phyloP scores from a whole-genome alignment of 1,140 invertebrate species.

The Prorops nasuta region DNA sequence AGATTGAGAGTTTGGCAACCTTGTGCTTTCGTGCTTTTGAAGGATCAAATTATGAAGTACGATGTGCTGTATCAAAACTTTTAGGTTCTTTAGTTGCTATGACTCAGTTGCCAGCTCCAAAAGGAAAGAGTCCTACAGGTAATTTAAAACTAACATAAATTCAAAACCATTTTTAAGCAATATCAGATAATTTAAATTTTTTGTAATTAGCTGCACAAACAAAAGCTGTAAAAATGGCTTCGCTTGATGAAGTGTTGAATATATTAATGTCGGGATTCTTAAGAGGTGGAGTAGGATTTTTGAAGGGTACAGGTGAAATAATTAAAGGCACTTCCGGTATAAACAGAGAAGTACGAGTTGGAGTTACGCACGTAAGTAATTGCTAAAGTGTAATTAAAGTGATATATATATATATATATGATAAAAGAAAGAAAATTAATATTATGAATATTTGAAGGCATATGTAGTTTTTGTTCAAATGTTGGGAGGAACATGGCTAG shows the following conservation, averaged over 20 bases:
- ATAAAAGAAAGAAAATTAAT: conserved; percentile 3
- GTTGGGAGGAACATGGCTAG: conserved; percentile 91
- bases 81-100: conserved; percentile 83
- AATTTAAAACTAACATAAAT: conserved; percentile 31
- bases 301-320: conserved; percentile 93
- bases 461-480: conserved; percentile 93
- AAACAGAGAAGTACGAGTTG: conserved; percentile 93
- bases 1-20: conserved; percentile 86
- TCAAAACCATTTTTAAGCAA: conserved; percentile 2
- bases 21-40: conserved; percentile 90
- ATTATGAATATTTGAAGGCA: conserved; percentile 63
- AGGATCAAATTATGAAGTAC: conserved; percentile 91
- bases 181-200: too few species aligned
- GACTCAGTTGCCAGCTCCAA: conserved; percentile 65
- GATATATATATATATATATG: conserved; percentile 4
- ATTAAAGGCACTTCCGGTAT: conserved; percentile 92
- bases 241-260: conserved; percentile 88
- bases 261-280: conserved; percentile 94
- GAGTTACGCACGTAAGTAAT: conserved; percentile 82
- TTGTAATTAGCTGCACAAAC: conserved; percentile 56
- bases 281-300: conserved; percentile 88
- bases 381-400: conserved; percentile 8
- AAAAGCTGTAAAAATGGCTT: conserved; percentile 63
- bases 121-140: conserved; percentile 50
- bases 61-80: conserved; percentile 88